Percentiles rank a stretch among this genome's conserved stretches.
Evolutionary conservation across 2,888 invertebrate genomes (phyloP).

Genomic region (Neoitamus cyanurus): DNA sequence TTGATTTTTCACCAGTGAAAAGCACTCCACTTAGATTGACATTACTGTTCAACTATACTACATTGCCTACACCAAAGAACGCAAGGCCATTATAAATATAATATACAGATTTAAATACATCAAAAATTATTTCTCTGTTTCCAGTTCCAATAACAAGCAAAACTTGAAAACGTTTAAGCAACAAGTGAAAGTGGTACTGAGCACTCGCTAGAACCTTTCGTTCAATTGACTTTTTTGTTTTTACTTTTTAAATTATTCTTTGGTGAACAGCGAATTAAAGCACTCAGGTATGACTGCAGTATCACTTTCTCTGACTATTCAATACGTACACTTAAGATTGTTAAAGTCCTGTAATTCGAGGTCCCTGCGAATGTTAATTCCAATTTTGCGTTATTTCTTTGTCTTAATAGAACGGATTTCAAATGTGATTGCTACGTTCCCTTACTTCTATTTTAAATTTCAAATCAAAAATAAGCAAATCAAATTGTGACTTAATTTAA

Average conservation of each 20-base stretch:
- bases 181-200: background rate
- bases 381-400: background rate
- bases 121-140: constrained; percentile 26
- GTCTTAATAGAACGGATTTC: background rate
- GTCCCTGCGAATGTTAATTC: background rate
- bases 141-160: background rate
- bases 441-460: background rate
- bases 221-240: background rate
- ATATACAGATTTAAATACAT: constrained; percentile 6
- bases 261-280: background rate
- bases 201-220: background rate
- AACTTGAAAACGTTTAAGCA: background rate
- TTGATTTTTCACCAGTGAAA: background rate
- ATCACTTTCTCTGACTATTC: background rate
- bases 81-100: background rate
- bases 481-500: background rate
- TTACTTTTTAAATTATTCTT: background rate
- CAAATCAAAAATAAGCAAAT: background rate
- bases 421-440: background rate
- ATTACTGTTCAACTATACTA: background rate
- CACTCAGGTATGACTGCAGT: background rate
- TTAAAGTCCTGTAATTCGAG: constrained; percentile 14
- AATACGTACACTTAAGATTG: background rate
- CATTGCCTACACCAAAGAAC: background rate
- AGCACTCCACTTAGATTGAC: background rate